A percentile compares a stretch with the other conserved stretches of the same genome.
Conservation (phyloP, 2,113 vertebrate genomes). For the Elaphurus davidianus region DNA sequence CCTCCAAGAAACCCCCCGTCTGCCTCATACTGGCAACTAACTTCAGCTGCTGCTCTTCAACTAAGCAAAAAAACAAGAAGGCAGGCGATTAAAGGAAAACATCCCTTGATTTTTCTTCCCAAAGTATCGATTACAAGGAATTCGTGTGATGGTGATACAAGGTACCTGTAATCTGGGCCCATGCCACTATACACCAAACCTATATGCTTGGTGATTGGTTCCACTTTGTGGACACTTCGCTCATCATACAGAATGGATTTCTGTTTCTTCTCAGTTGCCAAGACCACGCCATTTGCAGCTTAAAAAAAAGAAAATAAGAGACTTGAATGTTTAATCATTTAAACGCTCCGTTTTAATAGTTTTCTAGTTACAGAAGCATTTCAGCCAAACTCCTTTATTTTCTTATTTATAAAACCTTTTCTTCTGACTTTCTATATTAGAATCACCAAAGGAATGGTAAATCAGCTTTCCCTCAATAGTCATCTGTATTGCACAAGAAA, state of each 20-base stretch:
- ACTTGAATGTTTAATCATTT: not conserved
- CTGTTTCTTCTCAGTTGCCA: conserved; percentile 99
- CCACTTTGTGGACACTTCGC: conserved; percentile 98
- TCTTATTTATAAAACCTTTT: not conserved
- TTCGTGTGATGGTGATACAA: not conserved
- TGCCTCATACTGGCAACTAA: not conserved
- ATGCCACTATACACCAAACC: conserved; percentile 99
- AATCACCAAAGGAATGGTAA: not conserved
- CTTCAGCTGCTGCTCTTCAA: not conserved
- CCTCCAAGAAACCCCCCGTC: not conserved
- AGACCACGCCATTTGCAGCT: conserved; percentile 98
- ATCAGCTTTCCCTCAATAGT: not conserved
- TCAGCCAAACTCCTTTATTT: conserved; percentile 2
- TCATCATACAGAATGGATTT: conserved; percentile 99
- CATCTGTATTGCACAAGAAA: not conserved
- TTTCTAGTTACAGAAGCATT: not conserved
- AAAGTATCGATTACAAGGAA: not conserved
- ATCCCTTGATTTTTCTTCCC: not conserved
- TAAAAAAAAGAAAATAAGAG: conserved; percentile 57
- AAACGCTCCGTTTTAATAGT: not conserved
- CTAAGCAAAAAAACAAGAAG: not conserved
- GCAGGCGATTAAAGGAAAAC: not conserved
- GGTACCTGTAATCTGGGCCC: conserved; percentile 98
- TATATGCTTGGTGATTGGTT: conserved; percentile 98
- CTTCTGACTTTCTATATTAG: not conserved